Base-by-base conservation (phyloP, 2,113 vertebrate genomes). In the Platycercus adscitus region DNA sequence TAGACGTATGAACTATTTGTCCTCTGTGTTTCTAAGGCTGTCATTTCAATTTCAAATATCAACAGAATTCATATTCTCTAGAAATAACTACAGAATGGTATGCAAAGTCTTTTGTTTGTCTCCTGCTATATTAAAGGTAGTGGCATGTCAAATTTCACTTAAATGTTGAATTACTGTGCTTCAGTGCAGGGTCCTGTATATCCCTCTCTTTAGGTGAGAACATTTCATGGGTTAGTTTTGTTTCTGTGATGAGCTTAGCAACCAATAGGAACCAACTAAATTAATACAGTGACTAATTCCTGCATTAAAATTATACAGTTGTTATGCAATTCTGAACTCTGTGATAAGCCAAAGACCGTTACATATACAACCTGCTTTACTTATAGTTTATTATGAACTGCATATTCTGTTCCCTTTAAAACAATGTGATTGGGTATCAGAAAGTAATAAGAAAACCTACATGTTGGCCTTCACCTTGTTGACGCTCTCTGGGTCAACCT, bases 381-480 rank as follows among this genome's bases (percentile, higher is more conserved):
- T 68, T 46, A 8, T 33, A 46, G 31, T 68, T 91, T 81, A 33
- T 63, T 31, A 53, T 33, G 13, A 68, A 20, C 28, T 21, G 3
- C 53, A 13, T 44, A 49, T 80, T 53, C 21, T 20, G 3, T n/a
- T 81, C 11, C 11, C 20, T 75, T 76, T 77, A 55, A 84, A 37
- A n/a, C 0, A 0, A 31, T 46, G 7, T 77, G 10, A 28, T 8
- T 8, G 7, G 3, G 3, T 53, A 58, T 71, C 26, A 63, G 26
- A 92, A 89, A 88, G 9, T 13, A 88, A 39, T 16, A 43, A 79
- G 5, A 70, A 87, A 78, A 39, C 20, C 11, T 68, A 0, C 35
- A 7, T 53, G 10, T 19, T 75, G 28, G 7, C 21, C 41, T 65
- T 70, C 19, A 58, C 9, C 24, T 35, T 39, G 18, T 23, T 52